Base-by-base conservation (phyloP, 1,140 invertebrate species). In the Sweltsa coloradensis region DNA sequence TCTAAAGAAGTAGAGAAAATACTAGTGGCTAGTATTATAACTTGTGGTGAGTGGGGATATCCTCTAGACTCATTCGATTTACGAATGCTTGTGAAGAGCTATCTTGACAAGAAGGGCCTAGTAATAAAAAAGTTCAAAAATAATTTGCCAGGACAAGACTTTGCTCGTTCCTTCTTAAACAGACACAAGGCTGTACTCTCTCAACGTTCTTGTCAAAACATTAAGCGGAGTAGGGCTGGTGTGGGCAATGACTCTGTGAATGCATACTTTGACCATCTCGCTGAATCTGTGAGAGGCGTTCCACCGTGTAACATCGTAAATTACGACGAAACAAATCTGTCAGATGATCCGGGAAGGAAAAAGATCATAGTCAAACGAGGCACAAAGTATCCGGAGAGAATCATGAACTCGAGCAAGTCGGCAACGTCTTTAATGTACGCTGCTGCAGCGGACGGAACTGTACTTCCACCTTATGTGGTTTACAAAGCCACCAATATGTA, bases 251-350 rank as follows among this genome's bases (percentile, higher is more conserved):
- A n/a, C n/a, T n/a, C n/a, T n/a, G n/a, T n/a, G n/a, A n/a, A n/a
- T n/a, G n/a, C n/a, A n/a, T 45, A 45, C 34, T 45, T 37, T 22
- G 36, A 37, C 5, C 18, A 66, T 50, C 49, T 68, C 19, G 25
- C 29, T 44, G 36, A 36, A 34, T 43, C 50, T 47, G 16, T 66
- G 9, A 25, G 59, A 51, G 44, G 34, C 40, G 27, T 55, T n/a
- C 45, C 50, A 16, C 46, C 54, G 11, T 24, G 9, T 37, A 47
- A 54, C 46, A 51, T 60, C 41, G 47, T 53, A 19, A 70, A 69
- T 51, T 69, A 59, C 51, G 66, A 70, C 52, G 62, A 67, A 53
- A 69, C 63, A 5, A 66, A 67, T 51, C 49, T 65, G 14, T 52
- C 47, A 0, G 64, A 67, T 50, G 58, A 69, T 52, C 57, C 59